Conservation (phyloP, 2,888 invertebrate genomes). For the Pherbina coryleti region DNA sequence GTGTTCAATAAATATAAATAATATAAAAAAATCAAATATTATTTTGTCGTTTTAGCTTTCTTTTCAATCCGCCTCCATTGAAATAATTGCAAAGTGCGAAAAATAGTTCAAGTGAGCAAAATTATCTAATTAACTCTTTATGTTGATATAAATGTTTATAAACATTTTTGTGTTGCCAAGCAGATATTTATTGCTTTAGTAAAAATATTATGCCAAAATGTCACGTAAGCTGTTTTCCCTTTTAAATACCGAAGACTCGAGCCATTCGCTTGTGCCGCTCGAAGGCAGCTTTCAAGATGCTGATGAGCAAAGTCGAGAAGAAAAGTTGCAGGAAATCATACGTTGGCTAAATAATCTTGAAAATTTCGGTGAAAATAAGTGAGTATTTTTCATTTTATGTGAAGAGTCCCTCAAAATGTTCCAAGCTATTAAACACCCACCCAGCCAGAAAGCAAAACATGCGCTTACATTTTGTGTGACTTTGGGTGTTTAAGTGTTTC, state of each 20-base stretch:
- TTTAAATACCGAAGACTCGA: not conserved
- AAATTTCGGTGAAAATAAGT: constrained; percentile 50
- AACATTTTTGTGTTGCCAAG: constrained; percentile 19
- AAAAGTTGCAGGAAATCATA: constrained; percentile 60
- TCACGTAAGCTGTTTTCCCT: not conserved
- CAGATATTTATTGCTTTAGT: constrained; percentile 14
- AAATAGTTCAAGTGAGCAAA: not conserved
- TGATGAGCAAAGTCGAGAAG: constrained; percentile 53
- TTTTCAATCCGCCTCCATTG: no score
- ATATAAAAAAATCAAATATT: no score
- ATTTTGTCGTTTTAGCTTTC: no score
- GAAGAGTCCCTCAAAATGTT: no score
- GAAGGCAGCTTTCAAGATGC: constrained; percentile 35
- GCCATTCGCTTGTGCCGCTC: not conserved
- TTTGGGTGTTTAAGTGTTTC: not conserved
- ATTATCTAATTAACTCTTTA: constrained; percentile 20
- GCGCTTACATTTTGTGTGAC: not conserved
- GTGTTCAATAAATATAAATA: not conserved
- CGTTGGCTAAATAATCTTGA: constrained; percentile 60
- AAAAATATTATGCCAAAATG: not conserved
- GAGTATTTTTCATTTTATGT: constrained; percentile 43
- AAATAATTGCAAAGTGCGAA: no score
- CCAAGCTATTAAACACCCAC: no score
- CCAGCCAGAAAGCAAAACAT: not conserved
- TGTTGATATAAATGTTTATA: constrained; percentile 26